Conservation (phyloP, 2,888 invertebrate genomes). For the Archaeoteleia sp. region DNA sequence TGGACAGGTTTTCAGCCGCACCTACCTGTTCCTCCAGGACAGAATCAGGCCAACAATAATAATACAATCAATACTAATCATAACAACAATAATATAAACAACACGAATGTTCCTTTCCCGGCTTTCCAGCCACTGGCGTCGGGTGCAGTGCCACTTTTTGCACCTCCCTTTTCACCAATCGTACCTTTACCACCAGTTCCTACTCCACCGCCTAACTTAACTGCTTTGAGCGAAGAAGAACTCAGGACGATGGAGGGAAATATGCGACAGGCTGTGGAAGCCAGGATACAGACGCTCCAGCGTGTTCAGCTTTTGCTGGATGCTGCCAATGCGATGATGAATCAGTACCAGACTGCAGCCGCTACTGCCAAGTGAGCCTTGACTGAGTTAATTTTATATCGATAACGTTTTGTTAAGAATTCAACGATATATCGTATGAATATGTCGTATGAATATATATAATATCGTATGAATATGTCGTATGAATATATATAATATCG, state of each 20-base stretch:
- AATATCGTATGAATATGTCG: too few relatives aligned
- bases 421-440: too few relatives aligned
- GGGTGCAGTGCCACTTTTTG: slow-evolving; percentile 72
- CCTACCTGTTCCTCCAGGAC: slow-evolving; percentile 54
- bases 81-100: slow-evolving; percentile 44
- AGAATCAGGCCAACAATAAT: slow-evolving; percentile 48
- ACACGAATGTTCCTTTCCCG: slow-evolving; percentile 54
- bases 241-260: slow-evolving; percentile 91
- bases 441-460: too few relatives aligned
- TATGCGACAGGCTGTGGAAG: slow-evolving; percentile 91
- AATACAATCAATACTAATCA: slow-evolving; percentile 37
- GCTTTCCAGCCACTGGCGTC: slow-evolving; percentile 62
- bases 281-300: slow-evolving; percentile 87
- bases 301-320: slow-evolving; percentile 94
- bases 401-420: too few relatives aligned
- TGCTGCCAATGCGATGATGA: slow-evolving; percentile 94
- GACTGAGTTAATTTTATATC: too few relatives aligned
- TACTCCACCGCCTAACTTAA: slow-evolving; percentile 84
- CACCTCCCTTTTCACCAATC: slow-evolving; percentile 78
- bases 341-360: slow-evolving; percentile 89
- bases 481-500: too few relatives aligned
- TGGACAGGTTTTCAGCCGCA: slow-evolving; percentile 65
- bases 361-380: slow-evolving; percentile 73
- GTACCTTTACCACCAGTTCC: slow-evolving; percentile 82
- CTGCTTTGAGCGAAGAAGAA: slow-evolving; percentile 87